A percentile compares a stretch with the other conserved stretches of the same genome.
Evolutionary conservation across 2,888 invertebrate species (phyloP).

Genomic region (Tenthredo notha): DNA sequence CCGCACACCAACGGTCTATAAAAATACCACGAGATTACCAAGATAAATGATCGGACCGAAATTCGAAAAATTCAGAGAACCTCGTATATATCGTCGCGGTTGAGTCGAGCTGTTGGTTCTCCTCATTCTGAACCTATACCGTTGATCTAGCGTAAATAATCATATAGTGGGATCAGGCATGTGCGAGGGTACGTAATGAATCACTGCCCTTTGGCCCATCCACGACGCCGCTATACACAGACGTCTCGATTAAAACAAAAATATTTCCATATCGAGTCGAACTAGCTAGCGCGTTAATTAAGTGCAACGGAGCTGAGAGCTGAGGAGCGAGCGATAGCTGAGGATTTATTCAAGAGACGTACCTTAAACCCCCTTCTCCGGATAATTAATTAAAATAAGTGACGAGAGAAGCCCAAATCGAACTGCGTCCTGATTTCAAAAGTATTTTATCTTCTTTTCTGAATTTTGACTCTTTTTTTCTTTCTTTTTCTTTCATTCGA

Average conservation of each 20-base stretch:
- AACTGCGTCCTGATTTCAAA: not conserved
- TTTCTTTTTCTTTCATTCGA: not conserved
- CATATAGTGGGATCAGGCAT: slow-evolving; percentile 40
- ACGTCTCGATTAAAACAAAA: slow-evolving; percentile 43
- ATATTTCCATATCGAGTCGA: slow-evolving; percentile 43
- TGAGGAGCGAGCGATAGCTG: not conserved
- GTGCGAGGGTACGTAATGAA: slow-evolving; percentile 36
- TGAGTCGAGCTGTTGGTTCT: not conserved
- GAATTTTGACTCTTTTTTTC: not conserved
- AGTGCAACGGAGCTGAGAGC: not conserved
- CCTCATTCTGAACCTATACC: not conserved
- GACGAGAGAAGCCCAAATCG: not conserved
- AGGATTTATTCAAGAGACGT: not conserved
- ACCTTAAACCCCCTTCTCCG: not conserved
- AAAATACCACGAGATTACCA: slow-evolving; percentile 52
- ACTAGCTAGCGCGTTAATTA: slow-evolving; percentile 24
- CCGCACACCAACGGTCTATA: slow-evolving; percentile 30
- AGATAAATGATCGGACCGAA: slow-evolving; percentile 50
- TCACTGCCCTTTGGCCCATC: slow-evolving; percentile 28
- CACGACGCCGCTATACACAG: not conserved
- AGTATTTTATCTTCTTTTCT: not conserved
- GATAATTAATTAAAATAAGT: not conserved
- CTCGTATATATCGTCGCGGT: not conserved
- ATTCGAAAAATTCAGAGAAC: slow-evolving; percentile 47
- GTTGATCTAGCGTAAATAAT: slow-evolving; percentile 40